Percentiles rank a stretch among this genome's conserved stretches.
Evolutionary conservation across 1,140 invertebrate genomes (phyloP).

Genomic region (Drosophila varians): DNA sequence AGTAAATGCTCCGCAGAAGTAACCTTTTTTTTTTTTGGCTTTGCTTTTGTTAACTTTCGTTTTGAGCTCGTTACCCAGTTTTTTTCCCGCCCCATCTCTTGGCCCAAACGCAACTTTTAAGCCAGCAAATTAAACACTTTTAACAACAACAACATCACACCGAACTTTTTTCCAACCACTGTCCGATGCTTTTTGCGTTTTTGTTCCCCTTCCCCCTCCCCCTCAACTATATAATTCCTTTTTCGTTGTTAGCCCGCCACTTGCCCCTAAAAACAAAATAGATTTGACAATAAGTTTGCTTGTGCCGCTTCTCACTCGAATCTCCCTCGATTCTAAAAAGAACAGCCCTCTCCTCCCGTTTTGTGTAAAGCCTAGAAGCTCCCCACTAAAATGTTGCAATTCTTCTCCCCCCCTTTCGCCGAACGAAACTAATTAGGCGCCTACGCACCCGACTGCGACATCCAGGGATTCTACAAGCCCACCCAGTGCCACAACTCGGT

Average conservation of each 20-base stretch:
- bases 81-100: conserved; percentile 41
- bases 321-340: not conserved
- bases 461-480: conserved; percentile 92
- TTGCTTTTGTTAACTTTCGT: conserved; percentile 46
- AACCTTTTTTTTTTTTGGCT: conserved; percentile 53
- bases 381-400: conserved; percentile 65
- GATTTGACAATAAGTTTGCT: conserved; percentile 60
- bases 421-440: conserved; percentile 85
- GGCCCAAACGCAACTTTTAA: conserved; percentile 74
- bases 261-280: conserved; percentile 58
- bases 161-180: conserved; percentile 13
- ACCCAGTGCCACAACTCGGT: conserved; percentile 93
- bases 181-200: conserved; percentile 52
- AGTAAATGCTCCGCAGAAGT: conserved; percentile 60
- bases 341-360: conserved; percentile 1
- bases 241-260: conserved; percentile 25
- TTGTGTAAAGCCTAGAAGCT: conserved; percentile 5
- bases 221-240: conserved; percentile 53
- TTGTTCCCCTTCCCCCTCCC: too few species aligned
- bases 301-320: conserved; percentile 64
- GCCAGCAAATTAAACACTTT: conserved; percentile 79
- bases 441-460: conserved; percentile 93
- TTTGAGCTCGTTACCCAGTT: conserved; percentile 29
- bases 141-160: conserved; percentile 72
- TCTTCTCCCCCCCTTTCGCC: too few species aligned